These are phyloP conservation scores for Allolobophora icterica DNA, from an alignment of 2,888 invertebrate species.

Conservation along the genomic window DNA sequence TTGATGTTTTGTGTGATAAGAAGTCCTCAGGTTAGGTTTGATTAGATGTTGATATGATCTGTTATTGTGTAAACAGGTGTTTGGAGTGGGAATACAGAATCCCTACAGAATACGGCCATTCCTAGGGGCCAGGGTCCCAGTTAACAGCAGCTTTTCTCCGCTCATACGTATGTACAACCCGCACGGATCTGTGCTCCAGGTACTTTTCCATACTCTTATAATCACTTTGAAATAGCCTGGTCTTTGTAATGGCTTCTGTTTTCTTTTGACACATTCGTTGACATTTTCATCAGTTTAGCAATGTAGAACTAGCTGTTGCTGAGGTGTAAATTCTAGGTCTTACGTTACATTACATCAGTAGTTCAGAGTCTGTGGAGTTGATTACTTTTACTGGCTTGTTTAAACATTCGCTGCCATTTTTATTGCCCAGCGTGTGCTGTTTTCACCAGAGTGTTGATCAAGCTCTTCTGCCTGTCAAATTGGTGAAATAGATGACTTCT, in stretches of 20 bases:
- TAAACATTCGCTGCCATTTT: too few species aligned
- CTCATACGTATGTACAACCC: slow-evolving; percentile 94
- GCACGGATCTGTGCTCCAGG: slow-evolving; percentile 83
- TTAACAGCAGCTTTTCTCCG: slow-evolving; percentile 87
- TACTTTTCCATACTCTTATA: slow-evolving; percentile 62
- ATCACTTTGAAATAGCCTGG: background rate
- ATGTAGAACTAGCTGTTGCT: too few species aligned
- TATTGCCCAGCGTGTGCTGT: too few species aligned
- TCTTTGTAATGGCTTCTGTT: background rate
- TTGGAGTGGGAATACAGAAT: slow-evolving; percentile 80
- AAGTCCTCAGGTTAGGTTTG: background rate
- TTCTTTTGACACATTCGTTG: background rate
- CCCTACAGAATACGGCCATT: slow-evolving; percentile 89
- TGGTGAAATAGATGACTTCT: too few species aligned
- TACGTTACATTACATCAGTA: too few species aligned
- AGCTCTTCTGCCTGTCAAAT: too few species aligned
- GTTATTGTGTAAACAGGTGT: slow-evolving; percentile 59
- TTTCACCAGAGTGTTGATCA: too few species aligned
- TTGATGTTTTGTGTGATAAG: background rate
- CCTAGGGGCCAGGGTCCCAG: slow-evolving; percentile 86
- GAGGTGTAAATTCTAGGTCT: too few species aligned
- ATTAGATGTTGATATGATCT: background rate
- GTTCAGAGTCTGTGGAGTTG: too few species aligned
- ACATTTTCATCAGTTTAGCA: background rate
- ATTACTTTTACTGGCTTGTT: too few species aligned